phyloP scores from a whole-genome alignment of 1,140 invertebrate species.

The Sycophila sp. region DNA sequence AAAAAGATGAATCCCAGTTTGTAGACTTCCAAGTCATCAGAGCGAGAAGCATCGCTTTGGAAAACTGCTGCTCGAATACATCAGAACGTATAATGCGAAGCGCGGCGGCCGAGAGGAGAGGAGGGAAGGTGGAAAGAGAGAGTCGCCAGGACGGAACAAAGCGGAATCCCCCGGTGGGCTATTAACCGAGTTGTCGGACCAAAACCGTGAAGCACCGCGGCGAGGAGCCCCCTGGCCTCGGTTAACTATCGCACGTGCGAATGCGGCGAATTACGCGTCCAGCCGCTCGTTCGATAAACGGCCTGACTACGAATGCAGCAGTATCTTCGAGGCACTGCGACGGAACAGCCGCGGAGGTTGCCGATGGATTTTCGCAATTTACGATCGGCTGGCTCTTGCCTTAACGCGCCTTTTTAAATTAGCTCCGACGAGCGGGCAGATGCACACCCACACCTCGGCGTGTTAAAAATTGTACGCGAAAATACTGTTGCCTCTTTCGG shows the following conservation, averaged over 20 bases:
- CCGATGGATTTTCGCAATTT: no score
- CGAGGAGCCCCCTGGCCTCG: background rate
- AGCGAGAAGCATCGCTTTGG: background rate
- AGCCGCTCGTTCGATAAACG: background rate
- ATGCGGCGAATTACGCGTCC: background rate
- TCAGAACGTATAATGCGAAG: background rate
- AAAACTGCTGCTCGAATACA: background rate
- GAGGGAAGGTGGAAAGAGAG: background rate
- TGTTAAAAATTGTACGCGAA: no score
- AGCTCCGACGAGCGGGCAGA: no score
- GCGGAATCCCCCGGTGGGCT: background rate
- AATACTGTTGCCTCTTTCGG: no score
- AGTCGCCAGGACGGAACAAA: conserved; percentile 11
- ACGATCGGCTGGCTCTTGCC: no score
- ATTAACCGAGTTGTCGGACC: conserved; percentile 24
- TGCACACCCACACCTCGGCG: no score
- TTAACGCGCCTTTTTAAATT: no score
- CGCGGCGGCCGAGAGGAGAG: background rate
- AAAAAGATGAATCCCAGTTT: no score
- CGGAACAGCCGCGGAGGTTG: no score
- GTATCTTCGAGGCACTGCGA: no score
- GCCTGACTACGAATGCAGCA: background rate
- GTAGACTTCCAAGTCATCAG: no score
- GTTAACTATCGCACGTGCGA: background rate
- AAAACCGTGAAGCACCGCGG: conserved; percentile 10